A percentile compares a stretch with the other conserved stretches of the same genome.
These are phyloP conservation scores for Gambusia holbrooki DNA, from an alignment of 2,113 vertebrate genomes.

Conservation along the genomic window DNA sequence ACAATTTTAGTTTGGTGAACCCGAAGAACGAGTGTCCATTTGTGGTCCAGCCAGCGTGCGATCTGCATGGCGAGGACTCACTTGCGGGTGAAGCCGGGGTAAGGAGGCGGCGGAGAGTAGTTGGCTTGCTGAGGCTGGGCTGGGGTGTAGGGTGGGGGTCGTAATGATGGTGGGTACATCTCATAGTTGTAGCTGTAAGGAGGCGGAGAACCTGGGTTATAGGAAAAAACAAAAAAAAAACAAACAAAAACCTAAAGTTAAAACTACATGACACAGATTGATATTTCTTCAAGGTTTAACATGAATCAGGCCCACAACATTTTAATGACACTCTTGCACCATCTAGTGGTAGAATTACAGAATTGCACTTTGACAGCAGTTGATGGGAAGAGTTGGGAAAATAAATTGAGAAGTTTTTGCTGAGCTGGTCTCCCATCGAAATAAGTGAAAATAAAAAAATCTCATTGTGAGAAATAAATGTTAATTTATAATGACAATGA, in stretches of 20 bases:
- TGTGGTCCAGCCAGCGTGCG: background rate
- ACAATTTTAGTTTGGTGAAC: background rate
- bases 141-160: conserved; percentile 88
- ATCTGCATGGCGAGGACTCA: conserved; percentile 46
- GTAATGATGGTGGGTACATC: conserved; percentile 82
- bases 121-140: conserved; percentile 74
- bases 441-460: no score
- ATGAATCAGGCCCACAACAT: background rate
- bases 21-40: background rate
- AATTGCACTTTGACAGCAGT: conserved; percentile 2
- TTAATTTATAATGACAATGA: no score
- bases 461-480: no score
- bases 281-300: background rate
- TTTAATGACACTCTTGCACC: conserved; percentile 4
- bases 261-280: background rate
- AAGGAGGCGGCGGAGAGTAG: conserved; percentile 87
- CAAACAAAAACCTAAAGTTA: background rate
- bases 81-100: conserved; percentile 86
- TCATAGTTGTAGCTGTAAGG: conserved; percentile 87
- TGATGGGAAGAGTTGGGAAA: background rate
- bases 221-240: no score
- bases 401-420: background rate
- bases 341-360: conserved; percentile 37
- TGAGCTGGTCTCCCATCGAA: no score
- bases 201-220: conserved; percentile 83